phyloP scores from a whole-genome alignment of 2,797 vertebrate genomes.

The Thamnophis elegans region DNA sequence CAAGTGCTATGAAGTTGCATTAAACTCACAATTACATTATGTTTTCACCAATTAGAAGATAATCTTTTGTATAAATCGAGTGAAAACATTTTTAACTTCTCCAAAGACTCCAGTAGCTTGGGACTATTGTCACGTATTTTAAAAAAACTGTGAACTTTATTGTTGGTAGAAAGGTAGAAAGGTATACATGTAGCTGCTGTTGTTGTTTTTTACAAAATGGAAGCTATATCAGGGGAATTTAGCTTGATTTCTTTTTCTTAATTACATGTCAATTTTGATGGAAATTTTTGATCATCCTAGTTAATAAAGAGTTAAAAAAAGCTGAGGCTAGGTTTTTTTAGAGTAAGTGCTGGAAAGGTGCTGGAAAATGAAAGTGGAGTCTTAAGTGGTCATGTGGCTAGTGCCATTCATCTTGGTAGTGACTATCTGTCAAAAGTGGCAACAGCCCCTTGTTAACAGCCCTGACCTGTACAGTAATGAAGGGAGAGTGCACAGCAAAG shows the following conservation, averaged over 20 bases:
- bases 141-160: slow-evolving; percentile 52
- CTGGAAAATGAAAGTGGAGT: slow-evolving; percentile 78
- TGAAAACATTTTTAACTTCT: slow-evolving; percentile 63
- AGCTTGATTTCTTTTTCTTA: slow-evolving; percentile 43
- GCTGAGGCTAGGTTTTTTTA: slow-evolving; percentile 65
- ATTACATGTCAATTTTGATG: slow-evolving; percentile 61
- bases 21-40: not conserved
- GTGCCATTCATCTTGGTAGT: slow-evolving; percentile 83
- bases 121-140: slow-evolving; percentile 51
- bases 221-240: slow-evolving; percentile 34
- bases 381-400: slow-evolving; percentile 87
- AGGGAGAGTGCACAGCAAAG: slow-evolving; percentile 81
- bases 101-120: slow-evolving; percentile 55
- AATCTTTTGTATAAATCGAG: slow-evolving; percentile 57
- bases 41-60: not conserved
- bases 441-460: slow-evolving; percentile 86
- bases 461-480: slow-evolving; percentile 82
- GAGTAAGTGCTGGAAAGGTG: slow-evolving; percentile 76
- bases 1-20: slow-evolving; percentile 44
- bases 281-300: slow-evolving; percentile 68
- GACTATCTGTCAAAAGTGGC: slow-evolving; percentile 83
- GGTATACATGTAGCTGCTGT: slow-evolving; percentile 14
- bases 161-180: slow-evolving; percentile 28
- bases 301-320: slow-evolving; percentile 81
- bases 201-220: slow-evolving; percentile 20